Evolutionary conservation across 2,888 invertebrate species (phyloP).

Genomic region (Aphodius granarius): DNA sequence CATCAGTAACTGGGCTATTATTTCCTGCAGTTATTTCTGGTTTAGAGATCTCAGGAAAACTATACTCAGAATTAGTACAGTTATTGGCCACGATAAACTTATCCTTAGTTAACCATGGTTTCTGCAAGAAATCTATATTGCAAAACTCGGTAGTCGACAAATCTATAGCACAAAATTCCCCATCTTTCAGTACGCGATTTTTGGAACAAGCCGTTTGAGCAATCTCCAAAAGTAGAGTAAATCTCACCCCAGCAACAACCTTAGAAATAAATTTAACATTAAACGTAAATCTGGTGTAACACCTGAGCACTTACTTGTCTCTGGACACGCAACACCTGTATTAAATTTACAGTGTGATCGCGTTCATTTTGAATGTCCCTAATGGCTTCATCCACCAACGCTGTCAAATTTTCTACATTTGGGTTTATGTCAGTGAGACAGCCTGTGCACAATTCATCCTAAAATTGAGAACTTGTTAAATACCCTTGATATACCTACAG

Average conservation of each 20-base stretch:
- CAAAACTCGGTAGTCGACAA: constrained; percentile 54
- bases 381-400: constrained; percentile 56
- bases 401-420: constrained; percentile 57
- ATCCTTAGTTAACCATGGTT: constrained; percentile 66
- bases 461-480: neutral
- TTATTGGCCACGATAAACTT: constrained; percentile 67
- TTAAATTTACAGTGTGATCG: constrained; percentile 50
- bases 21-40: constrained; percentile 18
- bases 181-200: constrained; percentile 31
- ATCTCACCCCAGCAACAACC: constrained; percentile 65
- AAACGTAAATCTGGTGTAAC: neutral
- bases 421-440: constrained; percentile 58
- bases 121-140: constrained; percentile 64
- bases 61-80: constrained; percentile 58
- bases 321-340: constrained; percentile 57
- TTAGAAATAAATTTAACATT: constrained; percentile 44
- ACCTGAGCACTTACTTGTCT: constrained; percentile 58
- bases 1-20: constrained; percentile 44
- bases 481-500: too few relatives aligned
- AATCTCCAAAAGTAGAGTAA: constrained; percentile 58
- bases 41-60: constrained; percentile 20
- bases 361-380: constrained; percentile 53
- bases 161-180: constrained; percentile 44
- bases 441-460: constrained; percentile 42
- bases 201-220: constrained; percentile 55